Evolutionary conservation across 2,797 vertebrate genomes (phyloP), one percentile per base, ranked within the genome.

Genomic region (Remorina albescens): DNA sequence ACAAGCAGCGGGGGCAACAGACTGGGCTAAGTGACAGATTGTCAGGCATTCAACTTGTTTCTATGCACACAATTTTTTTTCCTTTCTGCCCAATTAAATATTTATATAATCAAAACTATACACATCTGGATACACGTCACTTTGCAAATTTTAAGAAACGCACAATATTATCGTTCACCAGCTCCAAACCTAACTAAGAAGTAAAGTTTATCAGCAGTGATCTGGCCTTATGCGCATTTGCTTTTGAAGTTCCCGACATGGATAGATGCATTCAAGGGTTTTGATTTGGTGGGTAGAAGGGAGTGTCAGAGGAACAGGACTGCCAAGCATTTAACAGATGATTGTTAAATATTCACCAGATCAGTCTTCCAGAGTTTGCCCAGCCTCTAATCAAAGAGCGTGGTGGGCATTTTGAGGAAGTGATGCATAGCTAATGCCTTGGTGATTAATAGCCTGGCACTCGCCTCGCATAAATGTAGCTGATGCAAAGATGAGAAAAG

Each of bases 351-450:
- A 83, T 88, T 90, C 86, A 89, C 72, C 42, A 71, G 83, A 79
- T 82, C 85, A 84, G 61, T 84, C 78, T 78, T 86, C 80, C 86
- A 61, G 86, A 85, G 82, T 86, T 78, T 77, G 80, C 79, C 47
- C 81, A 66, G 68, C 64, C 69, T 74, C 77, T 83, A 83, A 89
- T 93, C 88, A 90, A 67, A 82, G 67, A 77, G 67, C 64, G 21
- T 76, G 80, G 74, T 68, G 85, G 82, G 84, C 84, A 81, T 84
- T 84, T 75, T 62, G 68, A 80, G 82, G 75, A 88, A 88, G 65
- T 84, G 88, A 87, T 89, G 91, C 89, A 83, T 84, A 75, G 76
- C 91, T 91, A 92, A 90, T 89, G 88, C 83, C 78, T 58, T 10
- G 55, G 74, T 91, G 88, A 92, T 91, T 89, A 92, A 92, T 89